Evolutionary conservation across 2,888 invertebrate species (phyloP).

Genomic region (Philereme vetulata): DNA sequence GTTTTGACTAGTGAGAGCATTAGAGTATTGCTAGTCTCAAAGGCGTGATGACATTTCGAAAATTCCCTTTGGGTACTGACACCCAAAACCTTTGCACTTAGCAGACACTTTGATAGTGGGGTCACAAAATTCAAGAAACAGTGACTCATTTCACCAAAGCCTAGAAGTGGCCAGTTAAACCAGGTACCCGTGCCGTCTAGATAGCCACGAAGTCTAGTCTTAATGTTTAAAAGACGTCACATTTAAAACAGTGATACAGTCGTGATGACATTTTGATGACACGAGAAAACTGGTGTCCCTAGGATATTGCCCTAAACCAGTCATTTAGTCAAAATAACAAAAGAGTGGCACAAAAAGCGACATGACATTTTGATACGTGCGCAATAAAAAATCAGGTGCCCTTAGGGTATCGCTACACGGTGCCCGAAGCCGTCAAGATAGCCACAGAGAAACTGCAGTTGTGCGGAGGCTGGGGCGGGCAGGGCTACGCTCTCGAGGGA

Average conservation of each 20-base stretch:
- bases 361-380: conserved; percentile 8
- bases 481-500: conserved; percentile 85
- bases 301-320: not conserved
- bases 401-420: conserved; percentile 9
- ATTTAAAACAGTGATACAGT: no score
- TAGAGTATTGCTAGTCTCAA: no score
- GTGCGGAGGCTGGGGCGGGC: conserved; percentile 75
- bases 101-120: no score
- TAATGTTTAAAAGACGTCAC: not conserved
- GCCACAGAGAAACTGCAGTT: conserved; percentile 76
- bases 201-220: not conserved
- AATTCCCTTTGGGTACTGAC: no score
- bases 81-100: no score
- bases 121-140: no score
- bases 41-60: no score
- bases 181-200: not conserved
- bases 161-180: no score
- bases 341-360: not conserved
- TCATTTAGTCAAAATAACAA: not conserved
- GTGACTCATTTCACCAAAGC: no score
- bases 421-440: conserved; percentile 71
- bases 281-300: not conserved
- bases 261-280: no score
- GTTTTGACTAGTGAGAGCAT: no score
- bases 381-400: not conserved